Percentiles rank a stretch among this genome's conserved stretches.
phyloP scores from a whole-genome alignment of 2,888 invertebrate genomes.

The Dynastes hyllus region DNA sequence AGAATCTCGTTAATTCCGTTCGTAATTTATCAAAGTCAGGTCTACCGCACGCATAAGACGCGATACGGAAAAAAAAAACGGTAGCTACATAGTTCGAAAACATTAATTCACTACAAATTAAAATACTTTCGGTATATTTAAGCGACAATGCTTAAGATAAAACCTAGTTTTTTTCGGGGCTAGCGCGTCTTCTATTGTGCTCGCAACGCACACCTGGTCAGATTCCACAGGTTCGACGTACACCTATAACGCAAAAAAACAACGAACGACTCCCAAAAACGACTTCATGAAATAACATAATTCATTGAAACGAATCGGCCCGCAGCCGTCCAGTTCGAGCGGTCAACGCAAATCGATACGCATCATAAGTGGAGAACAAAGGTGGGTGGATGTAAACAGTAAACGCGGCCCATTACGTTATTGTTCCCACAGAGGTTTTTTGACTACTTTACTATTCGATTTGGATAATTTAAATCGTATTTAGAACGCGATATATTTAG shows the following conservation, averaged over 20 bases:
- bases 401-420: conserved; percentile 53
- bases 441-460: conserved; percentile 62
- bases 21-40: conserved; percentile 38
- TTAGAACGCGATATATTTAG: conserved; percentile 53
- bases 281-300: conserved; percentile 60
- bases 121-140: conserved; percentile 47
- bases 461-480: conserved; percentile 61
- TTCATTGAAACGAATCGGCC: conserved; percentile 61
- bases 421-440: conserved; percentile 57
- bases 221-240: conserved; percentile 53
- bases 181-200: conserved; percentile 27
- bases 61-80: conserved; percentile 11
- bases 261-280: conserved; percentile 50
- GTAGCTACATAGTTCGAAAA: not conserved
- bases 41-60: not conserved
- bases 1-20: not conserved
- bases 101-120: conserved; percentile 38
- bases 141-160: conserved; percentile 48
- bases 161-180: conserved; percentile 40
- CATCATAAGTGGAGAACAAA: conserved; percentile 43
- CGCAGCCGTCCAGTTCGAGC: conserved; percentile 46
- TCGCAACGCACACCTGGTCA: conserved; percentile 57
- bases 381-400: conserved; percentile 39
- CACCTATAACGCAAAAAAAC: conserved; percentile 17
- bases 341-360: conserved; percentile 51